phyloP scores from a whole-genome alignment of 2,888 invertebrate genomes.

The Lasius fuliginosus region DNA sequence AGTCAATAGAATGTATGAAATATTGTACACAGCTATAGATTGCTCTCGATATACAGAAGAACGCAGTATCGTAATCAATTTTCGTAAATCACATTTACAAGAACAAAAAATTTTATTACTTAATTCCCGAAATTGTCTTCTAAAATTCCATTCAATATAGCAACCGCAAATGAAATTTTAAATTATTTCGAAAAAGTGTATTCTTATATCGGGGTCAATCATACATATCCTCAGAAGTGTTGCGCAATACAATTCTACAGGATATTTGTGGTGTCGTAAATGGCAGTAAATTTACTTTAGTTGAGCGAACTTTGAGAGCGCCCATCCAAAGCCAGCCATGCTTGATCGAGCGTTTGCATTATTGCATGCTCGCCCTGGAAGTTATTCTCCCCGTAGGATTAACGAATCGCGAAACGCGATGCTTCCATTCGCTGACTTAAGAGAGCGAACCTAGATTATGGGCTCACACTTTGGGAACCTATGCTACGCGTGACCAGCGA shows the following conservation, averaged over 20 bases:
- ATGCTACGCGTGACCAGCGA: slow-evolving; percentile 64
- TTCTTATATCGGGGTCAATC: neutral
- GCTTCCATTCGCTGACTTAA: slow-evolving; percentile 38
- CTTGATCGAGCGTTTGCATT: slow-evolving; percentile 43
- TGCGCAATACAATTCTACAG: neutral
- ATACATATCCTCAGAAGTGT: neutral
- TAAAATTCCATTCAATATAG: slow-evolving; percentile 5
- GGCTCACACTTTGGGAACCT: slow-evolving; percentile 34
- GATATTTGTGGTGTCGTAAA: slow-evolving; percentile 18
- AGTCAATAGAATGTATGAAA: neutral
- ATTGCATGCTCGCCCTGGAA: slow-evolving; percentile 32
- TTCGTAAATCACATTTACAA: neutral
- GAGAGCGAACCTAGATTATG: slow-evolving; percentile 13
- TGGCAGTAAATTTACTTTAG: slow-evolving; percentile 21
- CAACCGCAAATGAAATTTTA: neutral
- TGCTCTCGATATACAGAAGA: neutral
- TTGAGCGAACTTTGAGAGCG: slow-evolving; percentile 8
- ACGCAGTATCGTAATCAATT: neutral
- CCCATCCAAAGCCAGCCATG: slow-evolving; percentile 14
- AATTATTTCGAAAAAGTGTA: neutral
- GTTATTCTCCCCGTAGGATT: slow-evolving; percentile 33
- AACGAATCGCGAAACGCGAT: slow-evolving; percentile 54
- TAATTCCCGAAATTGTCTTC: neutral
- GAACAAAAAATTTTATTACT: neutral
- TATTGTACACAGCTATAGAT: neutral